Percentiles rank a stretch among this genome's conserved stretches.
Evolutionary conservation across 2,797 vertebrate genomes (phyloP).

Genomic region (Sebastes hubbsi): DNA sequence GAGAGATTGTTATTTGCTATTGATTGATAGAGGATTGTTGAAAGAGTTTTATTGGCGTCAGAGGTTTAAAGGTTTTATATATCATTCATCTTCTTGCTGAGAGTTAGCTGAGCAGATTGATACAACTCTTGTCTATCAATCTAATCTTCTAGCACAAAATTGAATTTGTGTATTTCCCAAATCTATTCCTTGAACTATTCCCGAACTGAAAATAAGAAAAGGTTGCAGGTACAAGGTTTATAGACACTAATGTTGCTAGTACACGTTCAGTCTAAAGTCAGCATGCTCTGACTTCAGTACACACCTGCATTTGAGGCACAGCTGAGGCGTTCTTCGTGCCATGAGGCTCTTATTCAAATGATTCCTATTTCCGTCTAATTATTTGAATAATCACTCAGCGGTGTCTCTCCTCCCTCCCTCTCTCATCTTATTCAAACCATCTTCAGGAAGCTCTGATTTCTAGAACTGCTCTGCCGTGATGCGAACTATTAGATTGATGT

Average conservation of each 20-base stretch:
- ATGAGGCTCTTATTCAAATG: conserved; percentile 35
- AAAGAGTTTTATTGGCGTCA: not conserved
- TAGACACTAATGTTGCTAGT: not conserved
- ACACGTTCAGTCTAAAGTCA: not conserved
- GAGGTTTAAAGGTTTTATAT: not conserved
- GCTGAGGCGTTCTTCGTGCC: conserved; percentile 10
- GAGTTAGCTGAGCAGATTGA: not conserved
- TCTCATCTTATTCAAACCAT: conserved; percentile 47
- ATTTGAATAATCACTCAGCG: conserved; percentile 45
- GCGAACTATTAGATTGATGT: conserved; percentile 76
- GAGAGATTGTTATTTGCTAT: not conserved
- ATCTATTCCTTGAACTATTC: not conserved
- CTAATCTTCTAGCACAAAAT: not conserved
- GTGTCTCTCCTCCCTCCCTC: conserved; percentile 16
- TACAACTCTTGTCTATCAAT: not conserved
- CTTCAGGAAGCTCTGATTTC: conserved; percentile 46
- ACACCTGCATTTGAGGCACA: conserved; percentile 17
- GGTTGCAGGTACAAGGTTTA: not conserved
- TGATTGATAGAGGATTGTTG: not conserved
- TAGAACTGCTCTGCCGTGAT: conserved; percentile 34
- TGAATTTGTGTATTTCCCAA: not conserved
- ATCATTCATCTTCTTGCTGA: not conserved
- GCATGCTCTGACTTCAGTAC: not conserved
- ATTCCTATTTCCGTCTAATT: conserved; percentile 57
- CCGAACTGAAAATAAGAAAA: not conserved